A percentile compares a stretch with the other conserved stretches of the same genome.
Conservation (phyloP, 2,113 vertebrate species). For the Pterocles orientalis region DNA sequence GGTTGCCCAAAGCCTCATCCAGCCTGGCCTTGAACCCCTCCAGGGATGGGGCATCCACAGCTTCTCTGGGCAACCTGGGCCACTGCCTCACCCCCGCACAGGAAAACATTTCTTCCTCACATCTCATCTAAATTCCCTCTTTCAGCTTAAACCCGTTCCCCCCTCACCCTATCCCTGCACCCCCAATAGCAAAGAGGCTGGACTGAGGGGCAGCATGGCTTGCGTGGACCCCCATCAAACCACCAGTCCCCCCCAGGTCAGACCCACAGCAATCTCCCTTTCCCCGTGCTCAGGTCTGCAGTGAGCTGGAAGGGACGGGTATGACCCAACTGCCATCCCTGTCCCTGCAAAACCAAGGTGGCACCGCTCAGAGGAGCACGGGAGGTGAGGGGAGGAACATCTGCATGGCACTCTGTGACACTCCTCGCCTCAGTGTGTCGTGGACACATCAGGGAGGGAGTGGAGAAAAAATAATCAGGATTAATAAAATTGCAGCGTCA, state of each 20-base stretch:
- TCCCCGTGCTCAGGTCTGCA: not conserved
- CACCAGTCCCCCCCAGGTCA: not conserved
- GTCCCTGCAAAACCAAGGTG: not conserved
- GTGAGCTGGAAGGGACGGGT: not conserved
- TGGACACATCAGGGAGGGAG: not conserved
- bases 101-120: no score
- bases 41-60: no score
- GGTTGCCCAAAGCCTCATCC: no score
- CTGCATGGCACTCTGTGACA: not conserved
- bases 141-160: no score
- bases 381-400: not conserved
- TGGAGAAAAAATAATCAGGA: not conserved
- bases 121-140: no score
- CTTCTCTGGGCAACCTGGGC: no score
- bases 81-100: no score
- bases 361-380: rapidly evolving
- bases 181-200: not conserved
- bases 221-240: not conserved
- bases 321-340: rapidly evolving
- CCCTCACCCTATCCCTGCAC: no score
- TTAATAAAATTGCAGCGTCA: not conserved
- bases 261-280: rapidly evolving
- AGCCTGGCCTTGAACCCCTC: no score
- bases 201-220: not conserved
- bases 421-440: not conserved